phyloP scores from a whole-genome alignment of 2,797 vertebrate species.

The Leptoclinus maculatus region DNA sequence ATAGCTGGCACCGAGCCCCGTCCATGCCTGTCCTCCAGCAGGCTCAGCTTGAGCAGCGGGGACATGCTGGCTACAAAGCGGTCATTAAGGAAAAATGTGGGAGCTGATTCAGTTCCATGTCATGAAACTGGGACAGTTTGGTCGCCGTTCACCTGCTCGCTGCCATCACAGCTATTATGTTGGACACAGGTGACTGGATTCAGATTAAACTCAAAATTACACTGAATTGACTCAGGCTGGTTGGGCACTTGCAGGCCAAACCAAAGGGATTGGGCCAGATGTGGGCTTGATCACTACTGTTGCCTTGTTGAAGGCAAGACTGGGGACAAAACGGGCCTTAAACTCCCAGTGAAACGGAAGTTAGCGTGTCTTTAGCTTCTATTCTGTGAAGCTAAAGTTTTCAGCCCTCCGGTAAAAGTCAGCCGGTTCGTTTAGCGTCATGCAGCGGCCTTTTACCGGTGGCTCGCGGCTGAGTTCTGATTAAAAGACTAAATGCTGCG shows the following conservation, averaged over 20 bases:
- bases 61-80: conserved; percentile 57
- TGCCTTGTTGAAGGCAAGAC: not conserved
- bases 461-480: not conserved
- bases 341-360: too few relatives aligned
- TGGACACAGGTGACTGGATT: not conserved
- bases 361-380: too few relatives aligned
- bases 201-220: not conserved
- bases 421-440: too few relatives aligned
- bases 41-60: conserved; percentile 41
- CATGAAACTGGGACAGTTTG: conserved; percentile 27
- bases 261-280: not conserved
- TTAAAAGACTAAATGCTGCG: not conserved
- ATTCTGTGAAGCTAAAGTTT: too few relatives aligned
- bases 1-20: conserved; percentile 31
- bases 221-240: not conserved
- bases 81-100: conserved; percentile 37
- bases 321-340: not conserved
- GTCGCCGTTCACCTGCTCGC: not conserved
- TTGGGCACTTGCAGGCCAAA: not conserved
- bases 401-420: too few relatives aligned
- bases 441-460: too few relatives aligned
- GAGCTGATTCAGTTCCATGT: conserved; percentile 24
- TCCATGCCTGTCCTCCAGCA: conserved; percentile 22
- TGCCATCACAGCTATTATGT: not conserved
- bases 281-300: not conserved